Percentiles rank a stretch among this genome's conserved stretches.
phyloP scores from a whole-genome alignment of 2,888 invertebrate species.

The Nemapogon koenigi region DNA sequence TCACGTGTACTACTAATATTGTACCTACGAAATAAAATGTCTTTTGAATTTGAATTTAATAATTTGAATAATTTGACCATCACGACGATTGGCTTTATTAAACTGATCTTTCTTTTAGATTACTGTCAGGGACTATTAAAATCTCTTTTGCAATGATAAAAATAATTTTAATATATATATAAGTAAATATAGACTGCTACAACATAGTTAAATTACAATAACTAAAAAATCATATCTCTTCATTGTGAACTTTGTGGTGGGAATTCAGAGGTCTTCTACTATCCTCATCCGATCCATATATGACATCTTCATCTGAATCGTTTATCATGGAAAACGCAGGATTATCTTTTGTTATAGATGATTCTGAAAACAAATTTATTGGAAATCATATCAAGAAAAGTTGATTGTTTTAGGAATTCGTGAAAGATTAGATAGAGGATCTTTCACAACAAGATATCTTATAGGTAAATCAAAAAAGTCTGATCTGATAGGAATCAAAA shows the following conservation, averaged over 20 bases:
- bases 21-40: too few species aligned
- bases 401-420: too few species aligned
- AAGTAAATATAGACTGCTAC: neutral
- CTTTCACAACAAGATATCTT: too few species aligned
- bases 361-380: conserved; percentile 75
- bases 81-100: too few species aligned
- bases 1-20: too few species aligned
- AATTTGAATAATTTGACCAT: too few species aligned
- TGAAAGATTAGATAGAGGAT: too few species aligned
- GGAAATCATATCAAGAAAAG: too few species aligned
- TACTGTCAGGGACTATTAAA: neutral
- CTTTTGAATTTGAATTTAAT: too few species aligned
- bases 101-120: too few species aligned
- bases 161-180: neutral
- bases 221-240: conserved; percentile 43
- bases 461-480: too few species aligned
- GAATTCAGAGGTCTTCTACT: conserved; percentile 82
- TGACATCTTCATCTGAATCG: conserved; percentile 96
- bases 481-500: too few species aligned
- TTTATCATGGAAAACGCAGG: conserved; percentile 98
- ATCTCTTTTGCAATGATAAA: neutral
- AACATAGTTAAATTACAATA: neutral
- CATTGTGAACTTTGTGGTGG: conserved; percentile 68
- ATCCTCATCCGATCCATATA: conserved; percentile 92
- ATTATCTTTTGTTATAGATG: conserved; percentile 94